Evolutionary conservation across 2,797 vertebrate genomes (phyloP), one percentile per base, ranked within the genome.

Genomic region (Xenentodon cancila): DNA sequence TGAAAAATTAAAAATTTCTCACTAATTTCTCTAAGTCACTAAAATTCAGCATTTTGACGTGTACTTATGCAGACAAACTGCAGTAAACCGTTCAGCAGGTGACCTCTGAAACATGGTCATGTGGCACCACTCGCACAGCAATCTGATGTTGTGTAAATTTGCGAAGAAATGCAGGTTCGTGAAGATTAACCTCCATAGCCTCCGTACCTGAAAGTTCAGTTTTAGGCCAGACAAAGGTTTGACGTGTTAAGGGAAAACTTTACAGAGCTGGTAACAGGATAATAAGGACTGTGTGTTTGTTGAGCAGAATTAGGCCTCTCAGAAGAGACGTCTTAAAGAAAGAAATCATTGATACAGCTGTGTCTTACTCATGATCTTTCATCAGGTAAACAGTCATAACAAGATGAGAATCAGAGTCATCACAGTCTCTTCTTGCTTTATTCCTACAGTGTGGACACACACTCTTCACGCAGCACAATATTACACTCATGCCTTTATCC

Each of bases 311-410:
- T 66, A 46, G 32, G 3, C 16, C 8, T 16, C 40, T 53, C 27
- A 32, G 5, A 51, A 30, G 57, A 46, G 18, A 59, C 19, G 18
- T 27, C 17, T 7, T 48, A 18, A 44, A 53, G 27, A 54, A 60
- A 52, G 58, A 51, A 48, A 51, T 70, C 25, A 51, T 25, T 34
- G 59, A 68, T 61, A 55, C 42, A 43, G n/a, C 30, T 42, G 2
- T 42, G 52, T 71, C 61, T 70, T 66, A 70, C 48, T 74, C 62
- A 71, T 48, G 61, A 45, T 72, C 44, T 69, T 17, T 68, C 40
- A 67, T 75, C 27, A 57, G 50, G 22, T 32, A 60, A 20, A 50
- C 8, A 82, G 83, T 67, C 82, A 82, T 63, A 80, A 81, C 72
- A 77, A 63, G 77, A 81, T 79, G 64, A 74, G 63, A 64, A 71